Base-by-base conservation (phyloP, 2,113 vertebrate genomes). In the Pardalotus punctatus region DNA sequence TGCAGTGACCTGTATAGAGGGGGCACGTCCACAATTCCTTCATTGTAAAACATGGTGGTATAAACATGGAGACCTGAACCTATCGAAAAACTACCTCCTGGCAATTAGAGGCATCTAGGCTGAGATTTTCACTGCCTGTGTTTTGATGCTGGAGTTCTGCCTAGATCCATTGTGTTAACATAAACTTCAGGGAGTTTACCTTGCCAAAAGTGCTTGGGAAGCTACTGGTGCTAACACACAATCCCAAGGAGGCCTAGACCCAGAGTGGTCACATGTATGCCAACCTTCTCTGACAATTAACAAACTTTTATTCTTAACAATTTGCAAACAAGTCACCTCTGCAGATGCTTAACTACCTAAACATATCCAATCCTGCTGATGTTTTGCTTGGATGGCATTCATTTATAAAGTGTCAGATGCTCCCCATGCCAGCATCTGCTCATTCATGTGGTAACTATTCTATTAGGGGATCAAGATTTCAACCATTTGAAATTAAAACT, bases 371-470 rank as follows among this genome's bases (percentile, higher is more conserved):
- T 62, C 74, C 74, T 79, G 48, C 61, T 86, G 78, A 87, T 80
- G 81, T 92, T 96, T 95, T 96, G 95, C 96, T 93, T 97, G 93
- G 72, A 90, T 92, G 67, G 64, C 74, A 90, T 70, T 97, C 42
- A 96, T 96, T 96, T 95, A 84, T 36, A 81, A 95, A 93, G 87
- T 83, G 40, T 96, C 96, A 95, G 48, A 61, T 88, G 95, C 74
- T 95, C 74, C 83, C 61, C 86, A 51, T 84, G 86, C 93, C 91
- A 96, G 90, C 86, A 83, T 90, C 83, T 96, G 93, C 72, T 97
- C 95, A 90, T 85, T 96, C 91, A 90, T 84, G 95, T 96, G 95
- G 10, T 86, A 96, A 92, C 73, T 91, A 35, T 93, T 94, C 85
- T 71, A 96, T 95, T 96, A 97, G 36, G 25, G 43, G 58, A 96